Conservation (phyloP, 2,797 vertebrate genomes). For the Astyanax mexicanus region DNA sequence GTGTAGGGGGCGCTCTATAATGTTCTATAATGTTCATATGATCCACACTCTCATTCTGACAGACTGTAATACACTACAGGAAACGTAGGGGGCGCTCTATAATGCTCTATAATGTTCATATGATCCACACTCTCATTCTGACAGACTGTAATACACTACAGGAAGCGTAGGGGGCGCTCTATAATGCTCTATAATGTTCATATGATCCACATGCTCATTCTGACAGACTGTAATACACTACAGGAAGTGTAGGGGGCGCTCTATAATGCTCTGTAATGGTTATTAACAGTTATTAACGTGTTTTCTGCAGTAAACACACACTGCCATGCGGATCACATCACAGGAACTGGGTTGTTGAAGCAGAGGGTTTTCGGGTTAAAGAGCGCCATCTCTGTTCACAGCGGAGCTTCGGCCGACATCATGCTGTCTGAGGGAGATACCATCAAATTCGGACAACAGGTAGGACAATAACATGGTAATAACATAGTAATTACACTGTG, state of each 20-base stretch:
- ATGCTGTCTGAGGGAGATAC: slow-evolving; percentile 81
- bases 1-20: too few relatives aligned
- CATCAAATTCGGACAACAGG: slow-evolving; percentile 85
- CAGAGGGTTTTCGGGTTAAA: slow-evolving; percentile 76
- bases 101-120: too few relatives aligned
- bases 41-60: too few relatives aligned
- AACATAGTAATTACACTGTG: too few relatives aligned
- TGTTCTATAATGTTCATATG: too few relatives aligned
- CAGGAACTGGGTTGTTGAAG: slow-evolving; percentile 86
- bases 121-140: too few relatives aligned
- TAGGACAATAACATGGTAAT: slow-evolving; percentile 53
- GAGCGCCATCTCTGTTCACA: slow-evolving; percentile 85
- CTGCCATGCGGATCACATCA: slow-evolving; percentile 92
- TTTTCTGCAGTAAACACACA: slow-evolving; percentile 84
- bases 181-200: too few relatives aligned
- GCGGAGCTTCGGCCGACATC: slow-evolving; percentile 85
- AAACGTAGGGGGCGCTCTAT: too few relatives aligned
- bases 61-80: too few relatives aligned
- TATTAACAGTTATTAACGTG: not conserved
- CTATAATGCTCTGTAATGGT: not conserved
- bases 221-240: not conserved
- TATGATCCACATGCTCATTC: too few relatives aligned
- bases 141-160: too few relatives aligned
- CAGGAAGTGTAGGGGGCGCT: not conserved
- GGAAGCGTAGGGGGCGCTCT: too few relatives aligned